Evolutionary conservation across 92 coral and sea anemone genomes (phyloP).

Genomic region (Bergia sp.): DNA sequence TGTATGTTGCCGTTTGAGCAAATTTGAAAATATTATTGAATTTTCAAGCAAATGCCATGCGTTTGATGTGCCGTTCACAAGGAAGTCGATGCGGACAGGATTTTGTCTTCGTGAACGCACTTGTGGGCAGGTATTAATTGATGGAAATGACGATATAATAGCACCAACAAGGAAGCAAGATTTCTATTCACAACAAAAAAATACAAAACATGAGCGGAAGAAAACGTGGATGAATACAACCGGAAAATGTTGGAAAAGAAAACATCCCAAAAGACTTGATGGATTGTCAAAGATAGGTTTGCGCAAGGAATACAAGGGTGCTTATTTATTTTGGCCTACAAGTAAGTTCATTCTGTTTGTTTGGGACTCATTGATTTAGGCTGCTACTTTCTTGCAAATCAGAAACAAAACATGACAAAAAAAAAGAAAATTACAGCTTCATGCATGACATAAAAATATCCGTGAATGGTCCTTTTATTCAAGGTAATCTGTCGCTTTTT

Average conservation of each 20-base stretch:
- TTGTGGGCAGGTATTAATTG: conserved; percentile 17
- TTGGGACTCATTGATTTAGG: too few relatives aligned
- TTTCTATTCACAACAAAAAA: not conserved
- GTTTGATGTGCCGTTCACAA: not conserved
- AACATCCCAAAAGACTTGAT: not conserved
- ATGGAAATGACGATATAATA: not conserved
- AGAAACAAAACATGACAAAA: not conserved
- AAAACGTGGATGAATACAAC: conserved; percentile 2
- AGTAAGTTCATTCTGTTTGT: conserved; percentile 3
- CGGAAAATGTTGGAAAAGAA: conserved; percentile 1
- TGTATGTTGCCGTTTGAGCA: not conserved
- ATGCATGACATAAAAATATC: not conserved
- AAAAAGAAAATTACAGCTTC: not conserved
- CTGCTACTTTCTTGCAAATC: not conserved
- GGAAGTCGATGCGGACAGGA: not conserved
- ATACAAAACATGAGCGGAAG: not conserved
- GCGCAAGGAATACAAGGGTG: conserved; percentile 2
- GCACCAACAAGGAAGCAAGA: not conserved
- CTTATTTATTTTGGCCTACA: not conserved
- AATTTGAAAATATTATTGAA: not conserved
- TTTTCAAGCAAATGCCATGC: not conserved
- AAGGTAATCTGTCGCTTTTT: not conserved
- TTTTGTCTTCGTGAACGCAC: not conserved
- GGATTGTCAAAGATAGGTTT: not conserved
- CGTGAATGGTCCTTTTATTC: too few relatives aligned